Conservation (phyloP, 92 coral and sea anemone species). For the Montipora capitata region DNA sequence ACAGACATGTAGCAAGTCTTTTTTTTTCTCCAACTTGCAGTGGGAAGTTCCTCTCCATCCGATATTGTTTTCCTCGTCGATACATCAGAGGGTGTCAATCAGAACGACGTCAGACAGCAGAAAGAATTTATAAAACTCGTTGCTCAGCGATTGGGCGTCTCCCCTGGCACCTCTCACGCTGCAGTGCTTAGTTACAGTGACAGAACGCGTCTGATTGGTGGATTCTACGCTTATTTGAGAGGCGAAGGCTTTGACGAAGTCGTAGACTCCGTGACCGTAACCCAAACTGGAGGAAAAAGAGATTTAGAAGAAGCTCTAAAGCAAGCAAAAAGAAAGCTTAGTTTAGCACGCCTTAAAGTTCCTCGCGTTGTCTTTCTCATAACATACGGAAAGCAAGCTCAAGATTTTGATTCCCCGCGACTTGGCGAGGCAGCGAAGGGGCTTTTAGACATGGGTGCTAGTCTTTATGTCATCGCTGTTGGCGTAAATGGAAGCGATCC, state of each 20-base stretch:
- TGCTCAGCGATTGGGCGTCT: slow-evolving; percentile 69
- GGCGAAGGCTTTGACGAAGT: slow-evolving; percentile 22
- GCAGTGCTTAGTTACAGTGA: slow-evolving; percentile 83
- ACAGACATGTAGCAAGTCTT: not conserved
- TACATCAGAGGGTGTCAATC: slow-evolving; percentile 81
- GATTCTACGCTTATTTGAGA: slow-evolving; percentile 16
- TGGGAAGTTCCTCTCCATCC: slow-evolving; percentile 56
- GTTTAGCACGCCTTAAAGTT: slow-evolving; percentile 50
- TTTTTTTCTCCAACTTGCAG: slow-evolving; percentile 6
- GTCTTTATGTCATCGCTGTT: slow-evolving; percentile 56
- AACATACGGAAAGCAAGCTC: slow-evolving; percentile 73
- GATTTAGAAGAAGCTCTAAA: slow-evolving; percentile 52
- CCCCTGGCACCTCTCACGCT: slow-evolving; percentile 70
- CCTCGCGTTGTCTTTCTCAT: slow-evolving; percentile 74
- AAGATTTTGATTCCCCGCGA: slow-evolving; percentile 32
- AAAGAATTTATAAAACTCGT: slow-evolving; percentile 80
- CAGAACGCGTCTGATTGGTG: slow-evolving; percentile 48
- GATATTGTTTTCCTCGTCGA: slow-evolving; percentile 90
- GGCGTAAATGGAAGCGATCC: slow-evolving; percentile 60
- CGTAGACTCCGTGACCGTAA: slow-evolving; percentile 29
- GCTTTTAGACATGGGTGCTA: slow-evolving; percentile 43
- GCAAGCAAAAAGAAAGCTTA: slow-evolving; percentile 43
- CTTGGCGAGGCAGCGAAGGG: slow-evolving; percentile 21
- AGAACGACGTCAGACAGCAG: slow-evolving; percentile 71
- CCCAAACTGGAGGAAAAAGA: slow-evolving; percentile 47